Base-by-base conservation (phyloP, 2,888 invertebrate genomes). In the Drosophila nr. medialis region DNA sequence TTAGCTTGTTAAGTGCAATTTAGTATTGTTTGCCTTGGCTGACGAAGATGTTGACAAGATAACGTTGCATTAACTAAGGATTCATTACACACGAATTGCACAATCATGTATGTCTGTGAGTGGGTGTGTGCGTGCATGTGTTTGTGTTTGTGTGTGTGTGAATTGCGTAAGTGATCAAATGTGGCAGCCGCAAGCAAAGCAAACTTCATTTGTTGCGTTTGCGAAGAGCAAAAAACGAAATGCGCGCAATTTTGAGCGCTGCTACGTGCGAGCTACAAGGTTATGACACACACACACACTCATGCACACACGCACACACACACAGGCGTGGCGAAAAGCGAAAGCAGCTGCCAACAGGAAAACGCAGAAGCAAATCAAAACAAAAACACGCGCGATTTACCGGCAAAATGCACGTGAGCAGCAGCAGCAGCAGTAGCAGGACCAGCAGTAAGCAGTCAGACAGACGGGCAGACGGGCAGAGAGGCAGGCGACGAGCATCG, bases 331-430 rank as follows among this genome's bases (percentile, higher is more conserved):
- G 55, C 36, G 72, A 75, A 84, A 87, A 84, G 82, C 75, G 87
- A 84, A 86, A 80, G 72, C 80, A 61, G 58, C 73, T 58, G 48
- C 64, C 40, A 63, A 55, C 53, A 64, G 48, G n/a, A 55, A 64
- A 63, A 63, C 49, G 59, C 51, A 66, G 21, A 68, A 54, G 55
- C 45, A 75, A 86, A 86, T 86, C 87, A 90, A 88, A 87, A 87
- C 87, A 87, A 87, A 90, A 87, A 87, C 82, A 87, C 83, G 87
- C 42, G 82, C 77, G 71, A 85, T 69, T 77, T 86, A 73, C 87
- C 87, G 87, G 87, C 90, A 88, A 83, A 88, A 77, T 72, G 77
- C 88, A 86, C 88, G 88, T 89, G 86, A 75, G 32, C 72, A 71
- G 40, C 54, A 48, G n/a, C 38, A 34, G 21, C 27, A 48, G 58